phyloP scores from a whole-genome alignment of 1,140 invertebrate genomes.

The Episyrphus balteatus region DNA sequence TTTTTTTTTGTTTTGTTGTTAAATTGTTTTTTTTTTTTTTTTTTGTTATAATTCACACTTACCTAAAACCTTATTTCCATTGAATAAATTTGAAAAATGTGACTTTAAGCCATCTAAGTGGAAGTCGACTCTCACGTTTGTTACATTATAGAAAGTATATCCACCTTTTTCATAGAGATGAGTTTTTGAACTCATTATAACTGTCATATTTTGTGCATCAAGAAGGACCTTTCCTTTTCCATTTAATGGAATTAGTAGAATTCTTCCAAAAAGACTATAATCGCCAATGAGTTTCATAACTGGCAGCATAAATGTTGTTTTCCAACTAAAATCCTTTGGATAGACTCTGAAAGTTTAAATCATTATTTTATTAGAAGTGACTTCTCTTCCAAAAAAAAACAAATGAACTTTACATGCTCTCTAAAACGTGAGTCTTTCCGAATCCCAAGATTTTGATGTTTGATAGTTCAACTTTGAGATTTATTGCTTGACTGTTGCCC shows the following conservation, averaged over 20 bases:
- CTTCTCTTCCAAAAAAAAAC: neutral
- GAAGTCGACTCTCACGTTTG: conserved; percentile 31
- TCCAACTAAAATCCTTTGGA: conserved; percentile 51
- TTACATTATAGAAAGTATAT: conserved; percentile 53
- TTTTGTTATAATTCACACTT: neutral
- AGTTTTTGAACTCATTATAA: conserved; percentile 49
- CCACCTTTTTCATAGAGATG: conserved; percentile 46
- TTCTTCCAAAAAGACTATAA: conserved; percentile 56
- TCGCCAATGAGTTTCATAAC: conserved; percentile 55
- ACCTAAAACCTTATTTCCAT: conserved; percentile 34
- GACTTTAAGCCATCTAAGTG: conserved; percentile 29
- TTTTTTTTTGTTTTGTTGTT: too few relatives aligned
- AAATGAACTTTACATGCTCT: conserved; percentile 46
- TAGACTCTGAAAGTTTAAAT: conserved; percentile 40
- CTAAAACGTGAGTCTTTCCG: conserved; percentile 46
- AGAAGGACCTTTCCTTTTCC: conserved; percentile 56
- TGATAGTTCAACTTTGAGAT: conserved; percentile 52
- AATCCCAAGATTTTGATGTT: conserved; percentile 52
- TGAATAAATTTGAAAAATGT: conserved; percentile 31
- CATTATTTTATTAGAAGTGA: too few relatives aligned
- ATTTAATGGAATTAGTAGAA: conserved; percentile 55
- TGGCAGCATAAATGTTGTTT: conserved; percentile 49
- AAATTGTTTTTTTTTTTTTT: too few relatives aligned
- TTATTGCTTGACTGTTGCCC: conserved; percentile 51
- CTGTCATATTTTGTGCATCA: conserved; percentile 44